Evolutionary conservation across 2,113 vertebrate genomes (phyloP).

Genomic region (Probosciger aterrimus): DNA sequence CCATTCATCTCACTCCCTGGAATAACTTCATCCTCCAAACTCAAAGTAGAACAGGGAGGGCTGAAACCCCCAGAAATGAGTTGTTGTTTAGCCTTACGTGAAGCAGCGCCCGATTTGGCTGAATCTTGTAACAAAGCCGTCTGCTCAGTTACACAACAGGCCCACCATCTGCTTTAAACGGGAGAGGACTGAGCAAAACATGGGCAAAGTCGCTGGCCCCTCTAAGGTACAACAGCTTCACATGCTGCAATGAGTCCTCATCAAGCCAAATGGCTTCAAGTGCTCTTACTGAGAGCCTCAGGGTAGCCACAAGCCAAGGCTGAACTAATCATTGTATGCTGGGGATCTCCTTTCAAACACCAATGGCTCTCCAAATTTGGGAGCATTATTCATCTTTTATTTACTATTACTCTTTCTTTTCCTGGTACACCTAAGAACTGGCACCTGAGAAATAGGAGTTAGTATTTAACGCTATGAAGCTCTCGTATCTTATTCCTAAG

Average conservation of each 20-base stretch:
- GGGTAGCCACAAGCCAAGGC: neutral
- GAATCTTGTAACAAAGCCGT: neutral
- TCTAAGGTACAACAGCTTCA: neutral
- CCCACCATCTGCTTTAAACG: neutral
- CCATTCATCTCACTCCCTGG: neutral
- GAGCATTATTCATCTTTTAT: too few relatives aligned
- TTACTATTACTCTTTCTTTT: too few relatives aligned
- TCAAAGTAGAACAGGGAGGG: neutral
- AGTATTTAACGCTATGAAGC: accelerated
- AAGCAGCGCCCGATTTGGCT: neutral
- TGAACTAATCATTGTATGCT: accelerated
- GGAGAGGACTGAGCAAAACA: neutral
- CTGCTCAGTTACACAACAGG: neutral
- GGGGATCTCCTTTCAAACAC: neutral
- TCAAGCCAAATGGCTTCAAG: accelerated
- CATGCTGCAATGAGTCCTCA: neutral
- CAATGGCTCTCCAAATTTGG: neutral
- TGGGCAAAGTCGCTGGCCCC: neutral
- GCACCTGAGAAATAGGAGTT: neutral
- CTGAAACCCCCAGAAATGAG: neutral
- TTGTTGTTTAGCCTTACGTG: neutral
- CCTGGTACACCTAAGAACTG: neutral
- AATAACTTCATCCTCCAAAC: neutral
- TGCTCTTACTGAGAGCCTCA: neutral
- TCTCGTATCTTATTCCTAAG: neutral